Conservation (phyloP, 2,113 vertebrate genomes). For the Notarius quadriscutis region DNA sequence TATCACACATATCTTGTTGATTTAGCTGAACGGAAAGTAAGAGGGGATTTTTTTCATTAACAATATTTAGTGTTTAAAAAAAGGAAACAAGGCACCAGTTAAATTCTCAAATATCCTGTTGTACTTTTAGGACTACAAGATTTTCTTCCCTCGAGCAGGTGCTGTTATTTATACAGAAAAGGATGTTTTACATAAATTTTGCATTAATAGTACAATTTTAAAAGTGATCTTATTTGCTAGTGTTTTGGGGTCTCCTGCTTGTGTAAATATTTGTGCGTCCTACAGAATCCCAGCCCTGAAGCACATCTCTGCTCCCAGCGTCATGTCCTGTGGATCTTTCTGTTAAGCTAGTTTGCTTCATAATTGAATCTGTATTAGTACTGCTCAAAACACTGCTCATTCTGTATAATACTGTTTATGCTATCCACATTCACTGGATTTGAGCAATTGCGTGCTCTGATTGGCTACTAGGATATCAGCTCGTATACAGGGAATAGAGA, state of each 20-base stretch:
- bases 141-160: neutral
- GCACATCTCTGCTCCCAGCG: neutral
- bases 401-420: neutral
- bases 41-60: neutral
- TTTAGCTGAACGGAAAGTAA: neutral
- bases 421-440: no score
- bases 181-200: neutral
- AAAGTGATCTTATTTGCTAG: neutral
- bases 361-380: neutral
- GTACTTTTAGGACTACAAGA: neutral
- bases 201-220: neutral
- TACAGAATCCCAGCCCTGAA: neutral
- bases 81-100: neutral
- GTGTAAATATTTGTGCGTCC: neutral
- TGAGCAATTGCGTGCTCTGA: no score
- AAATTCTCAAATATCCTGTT: neutral
- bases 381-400: neutral
- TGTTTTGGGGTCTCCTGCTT: neutral
- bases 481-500: no score
- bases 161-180: neutral
- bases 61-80: slow-evolving; percentile 7
- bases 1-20: slow-evolving; percentile 5
- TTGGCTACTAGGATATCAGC: no score
- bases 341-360: neutral
- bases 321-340: neutral